Evolutionary conservation across 2,888 invertebrate species (phyloP).

Genomic region (Nephrocerus scutellatus): DNA sequence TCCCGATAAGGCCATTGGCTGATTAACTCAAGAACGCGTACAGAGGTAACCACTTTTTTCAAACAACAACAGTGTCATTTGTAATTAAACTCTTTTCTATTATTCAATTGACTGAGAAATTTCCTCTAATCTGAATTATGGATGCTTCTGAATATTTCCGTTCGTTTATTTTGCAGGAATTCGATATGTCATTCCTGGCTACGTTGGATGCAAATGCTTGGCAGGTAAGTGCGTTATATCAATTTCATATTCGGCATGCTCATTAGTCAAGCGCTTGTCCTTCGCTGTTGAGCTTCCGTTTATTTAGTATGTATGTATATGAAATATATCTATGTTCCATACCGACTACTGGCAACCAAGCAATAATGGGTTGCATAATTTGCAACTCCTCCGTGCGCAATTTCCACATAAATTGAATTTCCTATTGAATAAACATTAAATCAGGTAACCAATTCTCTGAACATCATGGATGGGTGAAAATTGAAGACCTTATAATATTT

Average conservation of each 20-base stretch:
- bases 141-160: too few species aligned
- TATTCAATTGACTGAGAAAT: too few species aligned
- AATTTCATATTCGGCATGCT: slow-evolving; percentile 7
- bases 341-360: too few species aligned
- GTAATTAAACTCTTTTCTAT: too few species aligned
- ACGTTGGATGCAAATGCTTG: slow-evolving; percentile 51
- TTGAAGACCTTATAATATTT: slow-evolving; percentile 17
- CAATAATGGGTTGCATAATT: slow-evolving; percentile 23
- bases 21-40: too few species aligned
- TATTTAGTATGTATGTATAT: too few species aligned
- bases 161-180: slow-evolving; percentile 35
- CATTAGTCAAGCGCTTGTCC: slow-evolving; percentile 7
- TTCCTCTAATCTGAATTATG: too few species aligned
- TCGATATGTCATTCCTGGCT: slow-evolving; percentile 51
- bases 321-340: too few species aligned
- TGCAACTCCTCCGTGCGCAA: slow-evolving; percentile 17
- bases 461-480: slow-evolving; percentile 17
- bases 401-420: slow-evolving; percentile 25
- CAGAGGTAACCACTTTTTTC: too few species aligned
- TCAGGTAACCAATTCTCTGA: slow-evolving; percentile 21
- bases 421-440: slow-evolving; percentile 24
- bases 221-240: slow-evolving; percentile 48
- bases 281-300: too few species aligned
- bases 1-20: too few species aligned
- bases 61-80: too few species aligned